Base-by-base conservation (phyloP, 2,113 vertebrate genomes). In the Pterocles orientalis region DNA sequence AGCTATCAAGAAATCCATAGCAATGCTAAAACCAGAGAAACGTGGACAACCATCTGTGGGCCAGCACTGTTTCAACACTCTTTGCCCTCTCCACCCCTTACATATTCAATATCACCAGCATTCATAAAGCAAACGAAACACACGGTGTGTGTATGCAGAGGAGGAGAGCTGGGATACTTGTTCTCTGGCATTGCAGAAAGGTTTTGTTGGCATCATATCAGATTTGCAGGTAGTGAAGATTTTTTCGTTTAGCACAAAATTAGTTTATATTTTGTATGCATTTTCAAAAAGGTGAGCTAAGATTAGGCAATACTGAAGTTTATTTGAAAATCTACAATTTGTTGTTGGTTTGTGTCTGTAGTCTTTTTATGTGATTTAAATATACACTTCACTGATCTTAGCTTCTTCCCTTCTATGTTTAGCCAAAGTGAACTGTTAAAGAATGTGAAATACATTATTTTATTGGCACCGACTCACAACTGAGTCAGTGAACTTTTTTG, bases 391-490 rank as follows among this genome's bases (percentile, higher is more conserved):
- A n/a, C 93, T 91, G 61, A 95, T 93, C 91, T 84, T 92, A 96
- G 94, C 86, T 86, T 89, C 93, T 93, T 90, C 80, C 31, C 72
- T 95, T 94, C 94, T 94, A 50, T 82, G 80, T 97, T 98, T 97
- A 97, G 97, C 96, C 95, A 97, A 97, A 97, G 90, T 2, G 95
- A 97, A 86, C 96, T 96, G 91, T 96, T 97, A 95, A 96, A 97
- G 96, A 97, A 97, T 96, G 96, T 97, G 94, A 97, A 97, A 97
- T 98, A 93, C 57, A 98, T 98, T 96, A 96, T 97, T 97, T 97
- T 97, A 88, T 95, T 98, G 98, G 97, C 97, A 95, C 66, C 85
- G 76, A 62, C 93, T 98, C 95, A 81, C 85, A 92, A 95, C 73
- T 73, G 94, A 98, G 94, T 94, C 96, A 94, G 94, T 96, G 97